Evolutionary conservation across 2,113 vertebrate genomes (phyloP), one percentile per base, ranked within the genome.

Genomic region (Colaptes auratus): DNA sequence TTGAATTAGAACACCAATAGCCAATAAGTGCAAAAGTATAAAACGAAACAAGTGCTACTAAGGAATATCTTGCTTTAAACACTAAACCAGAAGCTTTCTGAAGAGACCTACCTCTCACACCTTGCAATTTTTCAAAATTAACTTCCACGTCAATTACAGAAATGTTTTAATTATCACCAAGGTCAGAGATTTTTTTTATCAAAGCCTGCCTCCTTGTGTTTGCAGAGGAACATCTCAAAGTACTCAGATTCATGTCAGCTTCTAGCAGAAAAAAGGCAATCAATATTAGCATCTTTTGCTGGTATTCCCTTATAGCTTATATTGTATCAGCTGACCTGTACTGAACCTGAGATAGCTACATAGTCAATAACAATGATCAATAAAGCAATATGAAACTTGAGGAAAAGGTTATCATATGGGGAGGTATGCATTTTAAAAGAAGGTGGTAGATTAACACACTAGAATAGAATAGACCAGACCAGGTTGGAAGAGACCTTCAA

Each of bases 201-300:
- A 82, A 84, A 96, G 94, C 9, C 88, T 95, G 93, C 94, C 94
- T 96, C 95, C 94, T 94, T 95, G 88, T 88, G 96, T 90, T 93
- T 82, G 63, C 80, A 86, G 50, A 58, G 15, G 23, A 67, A 91
- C 65, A 72, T 50, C 39, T 90, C 58, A 35, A 91, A 92, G 10
- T 20, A 52, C 30, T 50, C 11, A 69, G 19, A 36, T 8, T 59
- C 7, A 23, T 12, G 3, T 21, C 3, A 63, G 58, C 50, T 52
- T 52, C 50, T 52, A 52, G 24, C 23, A 52, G 50, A 52, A 52
- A 52, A 48, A 52, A 52, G 12, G n/a, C 28, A 69, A 84, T 3
- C 53, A 73, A 16, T 3, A 11, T 14, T 15, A 69, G 18, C 30
- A 65, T 21, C 27, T 4, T 60, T 87, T 80, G 52, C 33, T 60